Base-by-base conservation (phyloP, 2,113 vertebrate genomes). In the Corythaeola cristata region DNA sequence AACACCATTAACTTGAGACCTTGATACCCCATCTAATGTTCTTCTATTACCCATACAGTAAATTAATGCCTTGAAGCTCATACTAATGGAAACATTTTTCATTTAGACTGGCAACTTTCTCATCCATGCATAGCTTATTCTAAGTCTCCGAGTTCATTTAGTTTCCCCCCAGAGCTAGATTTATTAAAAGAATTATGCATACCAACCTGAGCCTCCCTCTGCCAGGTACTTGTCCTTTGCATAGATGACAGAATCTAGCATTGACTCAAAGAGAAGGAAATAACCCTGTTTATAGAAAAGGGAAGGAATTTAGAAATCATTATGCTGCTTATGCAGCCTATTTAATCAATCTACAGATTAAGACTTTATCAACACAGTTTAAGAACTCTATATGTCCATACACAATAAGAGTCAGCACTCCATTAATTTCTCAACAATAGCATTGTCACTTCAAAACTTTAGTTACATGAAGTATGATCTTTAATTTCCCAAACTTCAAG, bases 221-320 rank as follows among this genome's bases (percentile, higher is more conserved):
- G 97, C 96, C 97, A 99, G 98, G 97, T 99, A 99, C 85, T 97
- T 98, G 95, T 99, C 98, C 97, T 99, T 99, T 88, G 99, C 99
- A 66, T 98, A 98, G 94, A 99, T 98, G 90, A 99, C 98, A 35
- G 99, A 99, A 97, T 99, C 99, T 98, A 99, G 94, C 99, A 99
- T 99, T 39, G 99, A 99, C 93, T 99, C 99, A 85, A 99, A 99
- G 81, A 99, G 98, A 94, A 99, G 98, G 97, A 99, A 99, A 98
- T 99, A 99, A 15, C 99, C 99, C 99, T 99, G 97, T 56, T 95
- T 4, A 89, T 14, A 86, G 75, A 76, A 63, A 71, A 81, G 13
- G 6, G 28, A 68, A 71, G 13, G 12, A 89, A 73, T 59, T 97
- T 49, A 94, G 62, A 87, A 93, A 88, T 64, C 17, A 9, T 32